Evolutionary conservation across 2,113 vertebrate species (phyloP), one percentile per base, ranked within the genome.

Genomic region (Tupaia chinensis): DNA sequence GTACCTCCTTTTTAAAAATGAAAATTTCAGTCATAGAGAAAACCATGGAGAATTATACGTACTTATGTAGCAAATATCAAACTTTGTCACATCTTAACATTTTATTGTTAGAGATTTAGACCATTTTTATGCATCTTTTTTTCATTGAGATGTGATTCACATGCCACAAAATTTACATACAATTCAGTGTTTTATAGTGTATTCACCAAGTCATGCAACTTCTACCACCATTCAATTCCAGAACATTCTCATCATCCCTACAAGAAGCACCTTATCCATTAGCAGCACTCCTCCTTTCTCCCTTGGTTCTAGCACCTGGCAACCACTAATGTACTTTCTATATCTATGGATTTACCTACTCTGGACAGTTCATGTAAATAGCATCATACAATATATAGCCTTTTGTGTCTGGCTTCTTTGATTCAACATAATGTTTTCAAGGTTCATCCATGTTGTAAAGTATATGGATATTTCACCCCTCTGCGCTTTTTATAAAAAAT

Each of bases 61-160:
- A 56, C 29, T 15, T 69, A 1, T 86, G 13, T 77, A 87, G 63
- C 81, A 93, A 0, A 20, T 93, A 70, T 63, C 54, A 74, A 74
- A 5, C 60, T 92, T 83, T 94, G 29, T 69, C 68, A 69, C 15
- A 86, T 56, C 19, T 63, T 82, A 29, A 53, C 34, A 66, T 89
- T 93, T 86, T 95, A 58, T 72, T 77, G 1, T 84, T 65, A 32
- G 63, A 72, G 29, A 89, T 66, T 81, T 88, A 74, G 61, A 32
- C 58, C 19, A 70, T 58, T 87, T 95, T 84, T 78, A n/a, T 70
- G 78, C 83, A 68, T 61, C 25, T n/a, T 73, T 94, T 65, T 84
- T 66, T 87, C 56, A 61, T 25, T 68, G 44, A 44, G 44, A 86
- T 93, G 2, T 68, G 34, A 22, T 93, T 93, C 20, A 27, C 2